A percentile compares a stretch with the other conserved stretches of the same genome.
Conservation (phyloP, 1,140 invertebrate species). For the Drosophila tani region DNA sequence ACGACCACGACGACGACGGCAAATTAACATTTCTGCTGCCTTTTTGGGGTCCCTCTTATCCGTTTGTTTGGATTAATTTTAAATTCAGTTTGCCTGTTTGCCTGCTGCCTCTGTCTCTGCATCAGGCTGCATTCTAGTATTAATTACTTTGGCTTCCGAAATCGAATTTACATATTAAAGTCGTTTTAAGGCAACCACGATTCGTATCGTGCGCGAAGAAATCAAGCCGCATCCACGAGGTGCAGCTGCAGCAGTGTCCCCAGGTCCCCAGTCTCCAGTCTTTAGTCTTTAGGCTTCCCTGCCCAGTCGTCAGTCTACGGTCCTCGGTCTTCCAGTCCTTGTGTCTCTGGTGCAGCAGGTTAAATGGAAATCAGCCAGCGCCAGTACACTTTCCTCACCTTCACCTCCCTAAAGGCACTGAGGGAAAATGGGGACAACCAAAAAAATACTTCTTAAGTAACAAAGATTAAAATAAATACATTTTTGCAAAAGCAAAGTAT, state of each 20-base stretch:
- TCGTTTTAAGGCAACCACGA: constrained; percentile 79
- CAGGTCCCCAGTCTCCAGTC: constrained; percentile 17
- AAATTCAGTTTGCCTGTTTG: constrained; percentile 70
- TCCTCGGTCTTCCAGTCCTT: constrained; percentile 30
- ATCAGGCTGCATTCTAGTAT: constrained; percentile 77
- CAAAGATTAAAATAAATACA: too few species aligned
- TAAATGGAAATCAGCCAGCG: constrained; percentile 81
- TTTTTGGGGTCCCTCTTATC: constrained; percentile 70
- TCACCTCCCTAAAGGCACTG: constrained; percentile 15
- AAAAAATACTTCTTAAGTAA: not conserved
- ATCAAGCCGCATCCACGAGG: constrained; percentile 62
- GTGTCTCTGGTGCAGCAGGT: constrained; percentile 68
- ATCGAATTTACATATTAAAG: constrained; percentile 85
- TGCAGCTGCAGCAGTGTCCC: constrained; percentile 51
- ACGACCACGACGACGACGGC: constrained; percentile 32
- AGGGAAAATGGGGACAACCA: not conserved
- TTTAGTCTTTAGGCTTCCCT: not conserved
- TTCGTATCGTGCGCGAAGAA: constrained; percentile 76
- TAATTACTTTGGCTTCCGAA: constrained; percentile 85
- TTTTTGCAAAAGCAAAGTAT: too few species aligned
- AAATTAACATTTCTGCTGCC: constrained; percentile 82
- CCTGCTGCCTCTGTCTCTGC: constrained; percentile 16
- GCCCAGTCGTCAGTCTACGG: constrained; percentile 8
- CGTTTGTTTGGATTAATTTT: constrained; percentile 84
- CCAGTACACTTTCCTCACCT: constrained; percentile 27